A percentile compares a stretch with the other conserved stretches of the same genome.
Conservation (phyloP, 1,140 invertebrate species). For the Drusus annulatus region DNA sequence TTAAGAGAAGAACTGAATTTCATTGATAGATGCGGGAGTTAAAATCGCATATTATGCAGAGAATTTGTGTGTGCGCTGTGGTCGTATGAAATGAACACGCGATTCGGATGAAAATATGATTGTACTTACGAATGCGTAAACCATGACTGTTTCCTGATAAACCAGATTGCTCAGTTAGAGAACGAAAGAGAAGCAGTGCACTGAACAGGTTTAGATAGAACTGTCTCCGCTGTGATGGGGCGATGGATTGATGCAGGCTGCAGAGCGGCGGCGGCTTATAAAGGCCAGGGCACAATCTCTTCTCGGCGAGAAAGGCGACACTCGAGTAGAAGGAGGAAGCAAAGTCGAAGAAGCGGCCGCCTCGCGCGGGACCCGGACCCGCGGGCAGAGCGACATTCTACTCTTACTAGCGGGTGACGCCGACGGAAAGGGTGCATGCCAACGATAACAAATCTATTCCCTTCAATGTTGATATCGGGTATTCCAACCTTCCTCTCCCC, state of each 20-base stretch:
- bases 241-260: background rate
- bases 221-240: background rate
- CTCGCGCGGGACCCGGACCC: background rate
- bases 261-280: background rate
- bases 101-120: background rate
- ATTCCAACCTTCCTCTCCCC: no score
- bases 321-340: background rate
- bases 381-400: slow-evolving; percentile 8
- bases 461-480: no score
- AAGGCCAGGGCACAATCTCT: background rate
- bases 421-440: background rate
- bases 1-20: no score
- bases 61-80: no score
- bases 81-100: no score
- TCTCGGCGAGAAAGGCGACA: no score
- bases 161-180: background rate
- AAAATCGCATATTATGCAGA: no score
- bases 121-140: slow-evolving; percentile 20
- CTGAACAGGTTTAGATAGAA: background rate
- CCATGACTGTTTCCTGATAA: slow-evolving; percentile 15
- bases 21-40: no score
- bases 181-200: background rate
- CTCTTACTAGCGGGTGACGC: background rate
- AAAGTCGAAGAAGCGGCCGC: background rate
- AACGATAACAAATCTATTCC: background rate